Evolutionary conservation across 2,888 invertebrate species (phyloP).

Genomic region (Ariolimax columbianus): DNA sequence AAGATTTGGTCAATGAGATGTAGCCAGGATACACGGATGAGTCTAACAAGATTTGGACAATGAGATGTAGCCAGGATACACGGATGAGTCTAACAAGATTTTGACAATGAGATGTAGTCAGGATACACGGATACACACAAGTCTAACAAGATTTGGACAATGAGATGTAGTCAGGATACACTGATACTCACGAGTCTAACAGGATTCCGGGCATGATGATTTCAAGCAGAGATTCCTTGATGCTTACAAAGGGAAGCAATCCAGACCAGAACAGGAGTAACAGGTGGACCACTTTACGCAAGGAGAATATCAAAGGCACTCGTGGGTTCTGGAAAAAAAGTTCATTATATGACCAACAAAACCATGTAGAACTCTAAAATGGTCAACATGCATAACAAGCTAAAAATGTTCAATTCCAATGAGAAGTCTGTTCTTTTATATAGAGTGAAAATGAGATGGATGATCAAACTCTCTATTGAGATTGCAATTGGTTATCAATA

Average conservation of each 20-base stretch:
- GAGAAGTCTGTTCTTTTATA: too few relatives aligned
- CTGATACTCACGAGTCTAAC: slow-evolving; percentile 73
- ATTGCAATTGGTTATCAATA: too few relatives aligned
- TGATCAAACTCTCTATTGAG: too few relatives aligned
- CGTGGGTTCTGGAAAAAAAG: slow-evolving; percentile 82
- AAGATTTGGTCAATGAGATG: too few relatives aligned
- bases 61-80: not conserved
- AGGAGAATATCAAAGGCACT: slow-evolving; percentile 83
- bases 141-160: not conserved
- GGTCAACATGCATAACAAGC: too few relatives aligned
- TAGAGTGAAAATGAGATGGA: too few relatives aligned
- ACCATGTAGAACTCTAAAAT: too few relatives aligned
- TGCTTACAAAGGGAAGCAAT: slow-evolving; percentile 83
- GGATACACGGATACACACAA: not conserved
- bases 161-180: too few relatives aligned
- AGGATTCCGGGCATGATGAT: slow-evolving; percentile 83
- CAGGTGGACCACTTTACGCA: slow-evolving; percentile 81
- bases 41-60: too few relatives aligned
- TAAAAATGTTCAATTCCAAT: too few relatives aligned
- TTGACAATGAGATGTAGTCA: not conserved
- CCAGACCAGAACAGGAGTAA: slow-evolving; percentile 83
- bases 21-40: too few relatives aligned
- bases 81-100: not conserved
- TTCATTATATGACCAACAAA: too few relatives aligned
- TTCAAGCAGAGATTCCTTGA: slow-evolving; percentile 84